phyloP scores from a whole-genome alignment of 2,888 invertebrate genomes.

The Polyommatus icarus region DNA sequence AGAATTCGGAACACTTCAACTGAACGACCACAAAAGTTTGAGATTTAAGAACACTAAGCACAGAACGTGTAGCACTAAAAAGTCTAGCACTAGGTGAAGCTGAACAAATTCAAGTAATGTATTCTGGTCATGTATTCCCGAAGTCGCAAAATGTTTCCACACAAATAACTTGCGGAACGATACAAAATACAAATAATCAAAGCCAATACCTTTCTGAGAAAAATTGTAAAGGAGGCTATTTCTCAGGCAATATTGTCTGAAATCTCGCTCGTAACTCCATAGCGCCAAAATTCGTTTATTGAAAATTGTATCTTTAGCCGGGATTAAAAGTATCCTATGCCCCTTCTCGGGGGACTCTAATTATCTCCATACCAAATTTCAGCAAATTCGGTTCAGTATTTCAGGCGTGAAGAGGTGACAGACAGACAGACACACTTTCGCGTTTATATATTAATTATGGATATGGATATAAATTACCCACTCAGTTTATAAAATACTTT shows the following conservation, averaged over 20 bases:
- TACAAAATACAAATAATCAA: conserved; percentile 12
- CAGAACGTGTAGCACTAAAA: conserved; percentile 14
- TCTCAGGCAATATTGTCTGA: background rate
- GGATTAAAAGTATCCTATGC: no score
- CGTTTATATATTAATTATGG: no score
- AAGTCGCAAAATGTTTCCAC: conserved; percentile 22
- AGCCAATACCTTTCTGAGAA: conserved; percentile 2
- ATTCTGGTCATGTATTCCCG: conserved; percentile 13
- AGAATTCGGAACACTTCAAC: background rate
- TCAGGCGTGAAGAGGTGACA: background rate
- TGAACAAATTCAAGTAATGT: conserved; percentile 16
- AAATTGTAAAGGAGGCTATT: background rate
- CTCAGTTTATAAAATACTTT: background rate
- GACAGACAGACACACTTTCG: no score
- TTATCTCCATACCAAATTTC: no score
- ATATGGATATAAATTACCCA: background rate
- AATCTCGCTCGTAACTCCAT: no score
- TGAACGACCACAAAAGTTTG: conserved; percentile 1
- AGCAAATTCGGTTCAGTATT: background rate
- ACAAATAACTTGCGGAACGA: conserved; percentile 15
- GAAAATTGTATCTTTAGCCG: no score
- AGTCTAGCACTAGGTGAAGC: conserved; percentile 15
- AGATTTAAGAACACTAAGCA: conserved; percentile 11
- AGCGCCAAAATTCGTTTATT: no score
- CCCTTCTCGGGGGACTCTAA: no score